These are phyloP conservation scores for Triops cancriformis DNA, from an alignment of 1,140 invertebrate genomes.

Conservation along the genomic window DNA sequence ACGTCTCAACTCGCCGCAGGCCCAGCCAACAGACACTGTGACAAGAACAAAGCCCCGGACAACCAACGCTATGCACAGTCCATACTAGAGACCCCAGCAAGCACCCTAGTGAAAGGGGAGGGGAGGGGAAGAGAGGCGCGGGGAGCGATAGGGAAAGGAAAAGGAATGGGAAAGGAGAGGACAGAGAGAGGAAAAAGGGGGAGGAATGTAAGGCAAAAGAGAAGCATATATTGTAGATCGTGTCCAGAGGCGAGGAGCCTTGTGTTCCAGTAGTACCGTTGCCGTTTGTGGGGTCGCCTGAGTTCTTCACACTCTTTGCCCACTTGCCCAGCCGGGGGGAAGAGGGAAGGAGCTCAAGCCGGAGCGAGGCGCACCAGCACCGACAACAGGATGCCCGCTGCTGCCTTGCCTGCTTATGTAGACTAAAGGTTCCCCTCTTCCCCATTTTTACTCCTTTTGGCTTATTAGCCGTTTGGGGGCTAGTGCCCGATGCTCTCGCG, in stretches of 20 bases:
- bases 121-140: neutral
- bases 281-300: conserved; percentile 2
- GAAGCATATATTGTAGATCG: neutral
- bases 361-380: neutral
- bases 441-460: neutral
- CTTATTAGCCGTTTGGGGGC: neutral
- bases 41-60: conserved; percentile 5
- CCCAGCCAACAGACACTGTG: conserved; percentile 12
- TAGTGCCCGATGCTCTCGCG: too few species aligned
- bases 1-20: conserved; percentile 6
- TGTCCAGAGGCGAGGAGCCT: neutral
- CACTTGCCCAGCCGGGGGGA: neutral
- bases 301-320: conserved; percentile 2
- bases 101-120: neutral
- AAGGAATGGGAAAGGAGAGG: neutral
- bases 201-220: neutral
- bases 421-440: too few species aligned
- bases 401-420: neutral
- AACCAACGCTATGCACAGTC: neutral
- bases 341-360: neutral
- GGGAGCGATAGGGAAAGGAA: neutral
- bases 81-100: neutral
- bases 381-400: neutral
- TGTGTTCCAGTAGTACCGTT: neutral
- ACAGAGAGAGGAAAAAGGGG: neutral